These are phyloP conservation scores for Nyctalus aviator DNA, from an alignment of 2,797 vertebrate species.

Conservation along the genomic window DNA sequence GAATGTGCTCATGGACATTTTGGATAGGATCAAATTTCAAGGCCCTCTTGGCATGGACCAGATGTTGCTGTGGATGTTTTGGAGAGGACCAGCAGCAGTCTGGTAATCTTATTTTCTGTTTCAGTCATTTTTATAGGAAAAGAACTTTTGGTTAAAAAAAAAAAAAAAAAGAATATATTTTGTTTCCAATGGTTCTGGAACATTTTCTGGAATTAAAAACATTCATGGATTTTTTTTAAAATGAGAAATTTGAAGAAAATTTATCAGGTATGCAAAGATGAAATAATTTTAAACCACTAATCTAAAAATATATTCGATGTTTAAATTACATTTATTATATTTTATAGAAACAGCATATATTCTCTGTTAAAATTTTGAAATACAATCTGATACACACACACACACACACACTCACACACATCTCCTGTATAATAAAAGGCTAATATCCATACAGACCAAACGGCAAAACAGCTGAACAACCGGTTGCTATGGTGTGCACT, in stretches of 20 bases:
- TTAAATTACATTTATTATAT: background rate
- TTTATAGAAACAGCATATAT: background rate
- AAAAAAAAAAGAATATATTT: background rate
- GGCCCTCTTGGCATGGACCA: background rate
- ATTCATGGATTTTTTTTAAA: background rate
- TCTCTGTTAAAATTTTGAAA: background rate
- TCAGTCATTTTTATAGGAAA: background rate
- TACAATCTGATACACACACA: background rate
- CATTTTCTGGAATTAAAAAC: background rate
- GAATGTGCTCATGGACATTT: background rate
- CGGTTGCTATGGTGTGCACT: fast-evolving
- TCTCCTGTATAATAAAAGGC: no score
- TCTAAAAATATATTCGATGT: background rate
- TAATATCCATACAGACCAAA: no score
- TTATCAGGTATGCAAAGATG: background rate
- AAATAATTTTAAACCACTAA: background rate
- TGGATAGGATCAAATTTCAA: background rate
- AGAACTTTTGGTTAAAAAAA: background rate
- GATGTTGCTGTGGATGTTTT: background rate
- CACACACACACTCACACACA: no score
- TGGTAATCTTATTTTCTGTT: background rate
- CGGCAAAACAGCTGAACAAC: no score
- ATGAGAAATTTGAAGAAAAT: background rate
- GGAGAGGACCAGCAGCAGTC: background rate
- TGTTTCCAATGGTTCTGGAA: background rate